phyloP scores from a whole-genome alignment of 2,113 vertebrate genomes.

The Toxotes jaculatrix region DNA sequence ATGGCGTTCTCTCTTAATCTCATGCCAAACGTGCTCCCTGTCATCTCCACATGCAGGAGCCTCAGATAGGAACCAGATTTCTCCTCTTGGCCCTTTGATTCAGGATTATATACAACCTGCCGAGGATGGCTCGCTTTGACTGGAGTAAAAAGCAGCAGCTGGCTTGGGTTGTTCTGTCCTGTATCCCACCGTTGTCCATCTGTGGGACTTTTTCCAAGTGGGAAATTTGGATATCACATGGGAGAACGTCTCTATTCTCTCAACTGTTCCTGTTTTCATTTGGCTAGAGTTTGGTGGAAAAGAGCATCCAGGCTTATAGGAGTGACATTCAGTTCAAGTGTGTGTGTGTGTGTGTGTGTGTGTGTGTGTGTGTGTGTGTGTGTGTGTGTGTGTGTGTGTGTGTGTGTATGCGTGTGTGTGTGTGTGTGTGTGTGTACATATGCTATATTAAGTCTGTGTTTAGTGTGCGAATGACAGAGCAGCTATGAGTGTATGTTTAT shows the following conservation, averaged over 20 bases:
- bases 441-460: neutral
- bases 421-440: neutral
- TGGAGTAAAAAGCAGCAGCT: neutral
- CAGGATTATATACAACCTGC: constrained; percentile 36
- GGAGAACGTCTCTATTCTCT: neutral
- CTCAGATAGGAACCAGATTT: constrained; percentile 61
- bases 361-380: neutral
- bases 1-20: constrained; percentile 58
- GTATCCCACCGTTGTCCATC: neutral
- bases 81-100: constrained; percentile 18
- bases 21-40: constrained; percentile 57
- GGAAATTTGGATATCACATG: neutral
- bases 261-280: constrained; percentile 4
- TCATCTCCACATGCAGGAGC: constrained; percentile 57
- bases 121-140: neutral
- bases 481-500: constrained; percentile 39
- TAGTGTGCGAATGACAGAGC: constrained; percentile 31
- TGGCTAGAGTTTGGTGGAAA: constrained; percentile 21
- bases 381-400: neutral
- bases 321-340: neutral
- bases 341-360: constrained; percentile 18
- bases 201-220: neutral
- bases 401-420: constrained; percentile 1
- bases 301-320: neutral
- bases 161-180: neutral